Base-by-base conservation (phyloP, 2,888 invertebrate genomes). In the Mythimna lalbum region DNA sequence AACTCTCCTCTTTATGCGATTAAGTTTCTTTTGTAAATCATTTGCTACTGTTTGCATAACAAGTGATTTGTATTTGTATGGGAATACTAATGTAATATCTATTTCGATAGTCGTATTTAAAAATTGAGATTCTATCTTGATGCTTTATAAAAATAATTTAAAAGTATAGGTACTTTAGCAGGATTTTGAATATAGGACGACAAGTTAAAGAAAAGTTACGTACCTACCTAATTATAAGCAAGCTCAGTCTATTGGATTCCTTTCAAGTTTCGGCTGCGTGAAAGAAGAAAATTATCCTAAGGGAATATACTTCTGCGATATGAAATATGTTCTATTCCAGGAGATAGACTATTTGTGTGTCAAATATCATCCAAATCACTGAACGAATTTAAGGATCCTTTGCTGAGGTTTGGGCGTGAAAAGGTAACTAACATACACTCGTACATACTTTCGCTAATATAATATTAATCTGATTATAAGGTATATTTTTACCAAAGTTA, bases 21-120 rank as follows among this genome's bases (percentile, higher is more conserved):
- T 47, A 19, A 1, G 55, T 31, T 63, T 73, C 1, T 63, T 73
- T 55, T 36, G 39, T 57, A 10, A 53, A 39, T 76, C 5, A 36
- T 21, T 59, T 67, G 14, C 52, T 59, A 71, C 10, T 21, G 10
- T 17, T 47, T 27, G 62, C 12, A 55, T 63, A 56, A 43, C 17
- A 31, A 33, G 43, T 74, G 23, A 50, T 23, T 47, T 49, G 47
- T 43, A 17, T 17, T 17, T 43, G 9, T 9, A 43, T 27, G 23
- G 55, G 2, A 36, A 21, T 62, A 47, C 21, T 39, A 36, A 49
- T 63, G n/a, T 7, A 47, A 14, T 59, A 55, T 14, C 23, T 52
- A n/a, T n/a, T 49, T 49, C n/a, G n/a, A 39, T 17, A 31, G 21
- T 21, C 0, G n/a, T 23, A 31, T 73, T 49, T 49, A 23, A 56